Evolutionary conservation across 2,113 vertebrate genomes (phyloP).

Genomic region (Dicerorhinus sumatrensis): DNA sequence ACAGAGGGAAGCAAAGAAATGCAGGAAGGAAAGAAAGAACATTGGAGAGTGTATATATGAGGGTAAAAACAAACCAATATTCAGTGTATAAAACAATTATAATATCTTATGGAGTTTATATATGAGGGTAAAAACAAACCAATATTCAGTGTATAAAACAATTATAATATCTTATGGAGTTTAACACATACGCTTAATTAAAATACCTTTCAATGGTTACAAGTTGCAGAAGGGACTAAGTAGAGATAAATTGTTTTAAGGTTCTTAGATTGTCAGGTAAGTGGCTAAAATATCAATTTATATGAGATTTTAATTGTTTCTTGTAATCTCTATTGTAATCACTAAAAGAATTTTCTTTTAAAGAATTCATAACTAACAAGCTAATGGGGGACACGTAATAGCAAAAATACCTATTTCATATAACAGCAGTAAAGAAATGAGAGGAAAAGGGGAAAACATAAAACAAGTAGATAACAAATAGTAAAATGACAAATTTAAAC

Average conservation of each 20-base stretch:
- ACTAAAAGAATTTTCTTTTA: background rate
- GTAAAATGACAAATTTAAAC: background rate
- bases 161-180: background rate
- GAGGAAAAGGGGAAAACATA: background rate
- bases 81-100: background rate
- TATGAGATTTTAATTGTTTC: background rate
- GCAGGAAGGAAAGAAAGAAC: background rate
- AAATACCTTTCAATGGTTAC: background rate
- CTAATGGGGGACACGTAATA: background rate
- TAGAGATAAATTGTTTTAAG: background rate
- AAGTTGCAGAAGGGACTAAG: background rate
- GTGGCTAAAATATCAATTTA: background rate
- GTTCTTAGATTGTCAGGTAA: background rate
- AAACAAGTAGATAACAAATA: constrained; percentile 15
- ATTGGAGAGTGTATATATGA: background rate
- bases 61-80: background rate
- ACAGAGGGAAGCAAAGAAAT: background rate
- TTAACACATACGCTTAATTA: background rate
- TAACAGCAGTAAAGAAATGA: background rate
- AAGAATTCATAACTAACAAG: background rate
- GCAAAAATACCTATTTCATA: background rate
- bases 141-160: background rate
- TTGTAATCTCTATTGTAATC: background rate
- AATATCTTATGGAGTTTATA: background rate
- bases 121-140: background rate